These are phyloP conservation scores for Otolemur crassicaudatus DNA, from an alignment of 2,797 vertebrate genomes.

Conservation along the genomic window DNA sequence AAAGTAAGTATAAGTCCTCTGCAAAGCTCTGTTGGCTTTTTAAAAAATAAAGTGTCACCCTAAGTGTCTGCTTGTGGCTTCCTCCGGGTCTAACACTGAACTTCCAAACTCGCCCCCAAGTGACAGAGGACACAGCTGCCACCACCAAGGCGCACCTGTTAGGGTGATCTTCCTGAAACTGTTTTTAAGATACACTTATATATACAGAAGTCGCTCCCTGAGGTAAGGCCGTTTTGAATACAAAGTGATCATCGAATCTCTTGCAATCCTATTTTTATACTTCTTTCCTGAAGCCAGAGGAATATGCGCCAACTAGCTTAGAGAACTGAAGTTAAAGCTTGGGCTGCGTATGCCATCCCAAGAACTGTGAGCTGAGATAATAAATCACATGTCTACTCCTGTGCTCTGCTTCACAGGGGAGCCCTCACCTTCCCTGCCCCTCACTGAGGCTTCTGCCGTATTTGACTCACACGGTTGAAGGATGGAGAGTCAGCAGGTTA, in stretches of 20 bases:
- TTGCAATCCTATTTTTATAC: constrained; percentile 37
- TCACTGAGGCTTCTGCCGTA: background rate
- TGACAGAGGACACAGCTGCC: background rate
- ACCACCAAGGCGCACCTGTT: background rate
- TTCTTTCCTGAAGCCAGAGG: background rate
- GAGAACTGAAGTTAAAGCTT: background rate
- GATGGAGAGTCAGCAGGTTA: background rate
- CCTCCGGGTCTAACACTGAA: background rate
- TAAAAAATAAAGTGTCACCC: background rate
- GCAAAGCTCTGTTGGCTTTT: background rate
- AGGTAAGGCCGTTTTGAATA: constrained; percentile 24
- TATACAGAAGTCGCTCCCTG: background rate
- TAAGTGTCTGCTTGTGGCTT: background rate
- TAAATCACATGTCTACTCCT: background rate
- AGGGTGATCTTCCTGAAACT: constrained; percentile 9
- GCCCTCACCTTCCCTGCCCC: background rate
- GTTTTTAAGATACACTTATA: constrained; percentile 25
- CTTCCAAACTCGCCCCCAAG: background rate
- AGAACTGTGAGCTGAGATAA: background rate
- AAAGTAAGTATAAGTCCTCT: background rate
- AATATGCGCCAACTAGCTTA: background rate
- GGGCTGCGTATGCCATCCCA: background rate
- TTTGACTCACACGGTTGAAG: background rate
- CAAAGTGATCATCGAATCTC: background rate
- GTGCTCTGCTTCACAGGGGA: background rate